A percentile compares a stretch with the other conserved stretches of the same genome.
Conservation (phyloP, 1,140 invertebrate species). For the Drosophila baimaii region DNA sequence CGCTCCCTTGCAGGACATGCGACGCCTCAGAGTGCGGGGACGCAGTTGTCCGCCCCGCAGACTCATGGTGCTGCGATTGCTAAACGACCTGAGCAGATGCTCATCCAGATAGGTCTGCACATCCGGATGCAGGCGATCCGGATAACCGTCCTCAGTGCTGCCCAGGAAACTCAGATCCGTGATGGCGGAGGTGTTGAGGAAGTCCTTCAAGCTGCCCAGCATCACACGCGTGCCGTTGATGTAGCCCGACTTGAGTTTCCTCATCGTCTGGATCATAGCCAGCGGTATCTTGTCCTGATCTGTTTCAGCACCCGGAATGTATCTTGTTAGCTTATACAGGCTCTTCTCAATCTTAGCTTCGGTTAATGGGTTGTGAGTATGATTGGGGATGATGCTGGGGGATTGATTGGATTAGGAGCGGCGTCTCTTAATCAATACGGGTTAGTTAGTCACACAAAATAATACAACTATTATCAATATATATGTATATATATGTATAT, state of each 20-base stretch:
- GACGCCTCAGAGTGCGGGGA: slow-evolving; percentile 87
- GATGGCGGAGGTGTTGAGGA: slow-evolving; percentile 97
- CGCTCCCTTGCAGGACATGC: slow-evolving; percentile 93
- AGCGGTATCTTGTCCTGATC: slow-evolving; percentile 94
- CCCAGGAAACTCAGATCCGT: slow-evolving; percentile 97
- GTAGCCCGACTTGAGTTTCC: slow-evolving; percentile 99
- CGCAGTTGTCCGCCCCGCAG: slow-evolving; percentile 85
- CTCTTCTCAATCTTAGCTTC: not conserved
- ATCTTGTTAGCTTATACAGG: slow-evolving; percentile 1
- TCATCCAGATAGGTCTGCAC: slow-evolving; percentile 95
- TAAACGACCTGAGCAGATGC: slow-evolving; percentile 92
- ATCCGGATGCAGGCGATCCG: slow-evolving; percentile 92
- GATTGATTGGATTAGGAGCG: slow-evolving; percentile 24
- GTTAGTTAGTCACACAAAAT: slow-evolving; percentile 64
- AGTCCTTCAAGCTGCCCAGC: slow-evolving; percentile 95
- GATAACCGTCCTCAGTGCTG: slow-evolving; percentile 95
- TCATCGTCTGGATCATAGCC: slow-evolving; percentile 98
- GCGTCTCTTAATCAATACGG: slow-evolving; percentile 41
- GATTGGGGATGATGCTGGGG: slow-evolving; percentile 14
- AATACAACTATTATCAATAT: slow-evolving; percentile 48
- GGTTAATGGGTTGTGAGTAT: slow-evolving; percentile 1
- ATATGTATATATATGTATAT: slow-evolving; percentile 9
- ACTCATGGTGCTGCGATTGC: slow-evolving; percentile 89
- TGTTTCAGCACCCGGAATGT: slow-evolving; percentile 84
- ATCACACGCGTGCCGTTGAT: slow-evolving; percentile 98